Evolutionary conservation across 2,888 invertebrate genomes (phyloP).

Genomic region (Nemurella pictetii): DNA sequence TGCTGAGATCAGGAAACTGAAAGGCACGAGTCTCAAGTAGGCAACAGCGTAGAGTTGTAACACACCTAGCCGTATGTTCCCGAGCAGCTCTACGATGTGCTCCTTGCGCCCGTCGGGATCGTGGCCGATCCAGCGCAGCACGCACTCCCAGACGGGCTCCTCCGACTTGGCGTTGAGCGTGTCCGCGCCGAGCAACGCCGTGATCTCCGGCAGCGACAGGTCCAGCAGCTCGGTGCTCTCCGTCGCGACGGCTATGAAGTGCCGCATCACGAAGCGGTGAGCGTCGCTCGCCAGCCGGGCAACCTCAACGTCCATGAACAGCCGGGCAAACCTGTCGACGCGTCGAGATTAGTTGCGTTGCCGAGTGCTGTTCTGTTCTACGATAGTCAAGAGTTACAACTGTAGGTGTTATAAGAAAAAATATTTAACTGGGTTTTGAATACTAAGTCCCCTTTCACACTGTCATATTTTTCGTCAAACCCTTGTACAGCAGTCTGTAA

Average conservation of each 20-base stretch:
- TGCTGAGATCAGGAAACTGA: too few species aligned
- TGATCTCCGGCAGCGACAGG: slow-evolving; percentile 71
- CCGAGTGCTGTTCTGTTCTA: too few species aligned
- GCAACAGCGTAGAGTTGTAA: slow-evolving; percentile 51
- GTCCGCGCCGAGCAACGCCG: slow-evolving; percentile 77
- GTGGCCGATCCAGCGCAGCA: slow-evolving; percentile 83
- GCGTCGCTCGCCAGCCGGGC: slow-evolving; percentile 69
- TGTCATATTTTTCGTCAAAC: too few species aligned
- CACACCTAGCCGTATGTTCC: slow-evolving; percentile 69
- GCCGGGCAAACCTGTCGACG: slow-evolving; percentile 31
- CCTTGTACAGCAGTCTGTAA: too few species aligned
- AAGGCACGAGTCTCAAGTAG: background rate
- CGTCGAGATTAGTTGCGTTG: too few species aligned
- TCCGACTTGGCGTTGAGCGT: slow-evolving; percentile 86
- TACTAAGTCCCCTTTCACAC: too few species aligned
- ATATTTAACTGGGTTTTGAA: too few species aligned
- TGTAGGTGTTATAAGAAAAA: too few species aligned
- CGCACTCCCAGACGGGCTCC: slow-evolving; percentile 83
- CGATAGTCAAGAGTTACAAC: too few species aligned
- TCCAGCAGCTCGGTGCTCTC: slow-evolving; percentile 75
- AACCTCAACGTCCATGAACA: slow-evolving; percentile 68
- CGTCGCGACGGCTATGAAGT: slow-evolving; percentile 71
- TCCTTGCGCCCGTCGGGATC: slow-evolving; percentile 71
- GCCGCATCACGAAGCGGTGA: slow-evolving; percentile 70
- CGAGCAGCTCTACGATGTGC: slow-evolving; percentile 77